These are phyloP conservation scores for Pongo abelii DNA, from an alignment of 2,113 vertebrate species.

Conservation along the genomic window DNA sequence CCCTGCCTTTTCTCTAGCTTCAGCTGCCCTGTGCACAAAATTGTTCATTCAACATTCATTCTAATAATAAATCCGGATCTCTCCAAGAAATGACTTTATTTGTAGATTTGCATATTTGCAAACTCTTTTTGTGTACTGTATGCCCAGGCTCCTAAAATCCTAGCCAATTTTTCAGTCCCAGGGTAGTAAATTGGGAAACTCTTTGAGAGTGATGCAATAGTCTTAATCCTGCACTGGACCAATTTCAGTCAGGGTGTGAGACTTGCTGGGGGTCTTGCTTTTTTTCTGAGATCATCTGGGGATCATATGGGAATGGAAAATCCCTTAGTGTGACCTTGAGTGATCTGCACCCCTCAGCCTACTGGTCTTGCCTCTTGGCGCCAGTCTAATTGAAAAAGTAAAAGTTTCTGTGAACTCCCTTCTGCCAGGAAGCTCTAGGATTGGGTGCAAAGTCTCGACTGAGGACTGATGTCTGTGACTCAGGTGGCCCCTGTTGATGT, in stretches of 20 bases:
- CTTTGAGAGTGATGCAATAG: not conserved
- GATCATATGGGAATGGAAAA: not conserved
- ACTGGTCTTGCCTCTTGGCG: not conserved
- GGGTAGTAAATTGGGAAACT: not conserved
- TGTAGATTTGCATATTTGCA: not conserved
- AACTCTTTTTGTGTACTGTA: not conserved
- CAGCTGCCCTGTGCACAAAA: not conserved
- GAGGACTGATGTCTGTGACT: not conserved
- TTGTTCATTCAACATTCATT: not conserved
- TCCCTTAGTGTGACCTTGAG: not conserved
- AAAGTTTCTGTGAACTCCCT: not conserved
- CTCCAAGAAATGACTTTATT: not conserved
- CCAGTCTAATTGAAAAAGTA: not conserved
- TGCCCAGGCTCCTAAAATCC: not conserved
- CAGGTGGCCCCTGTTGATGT: too few species aligned
- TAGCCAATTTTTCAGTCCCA: not conserved
- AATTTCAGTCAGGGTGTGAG: not conserved
- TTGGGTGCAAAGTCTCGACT: too few species aligned
- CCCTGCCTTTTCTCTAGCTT: not conserved
- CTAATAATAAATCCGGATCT: not conserved
- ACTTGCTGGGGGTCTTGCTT: not conserved
- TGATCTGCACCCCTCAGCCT: not conserved
- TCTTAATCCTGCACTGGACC: not conserved
- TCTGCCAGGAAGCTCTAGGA: not conserved
- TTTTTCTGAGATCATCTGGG: not conserved